Conservation (phyloP, 1,140 invertebrate species). For the Panagrolaimus sp. region DNA sequence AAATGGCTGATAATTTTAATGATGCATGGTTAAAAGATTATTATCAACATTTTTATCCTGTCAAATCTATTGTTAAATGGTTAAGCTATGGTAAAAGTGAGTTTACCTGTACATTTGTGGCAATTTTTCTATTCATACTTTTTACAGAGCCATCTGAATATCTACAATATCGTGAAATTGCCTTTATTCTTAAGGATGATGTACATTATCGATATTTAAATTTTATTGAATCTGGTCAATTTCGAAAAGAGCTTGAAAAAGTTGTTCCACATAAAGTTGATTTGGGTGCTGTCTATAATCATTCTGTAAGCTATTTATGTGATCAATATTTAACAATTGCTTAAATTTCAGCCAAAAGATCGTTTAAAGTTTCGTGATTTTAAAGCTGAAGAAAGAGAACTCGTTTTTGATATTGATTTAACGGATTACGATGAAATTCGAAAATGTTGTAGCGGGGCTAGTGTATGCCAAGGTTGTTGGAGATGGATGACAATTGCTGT, state of each 20-base stretch:
- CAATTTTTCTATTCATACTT: slow-evolving; percentile 13
- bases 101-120: background rate
- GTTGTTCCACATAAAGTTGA: slow-evolving; percentile 84
- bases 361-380: slow-evolving; percentile 63
- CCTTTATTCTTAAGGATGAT: slow-evolving; percentile 86
- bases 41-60: slow-evolving; percentile 24
- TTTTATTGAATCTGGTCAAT: slow-evolving; percentile 71
- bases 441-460: slow-evolving; percentile 74
- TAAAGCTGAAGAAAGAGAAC: slow-evolving; percentile 72
- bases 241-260: slow-evolving; percentile 71
- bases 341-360: slow-evolving; percentile 63
- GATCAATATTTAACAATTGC: slow-evolving; percentile 14
- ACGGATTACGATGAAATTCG: slow-evolving; percentile 97
- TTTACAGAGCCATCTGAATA: slow-evolving; percentile 59
- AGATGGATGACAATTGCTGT: slow-evolving; percentile 88
- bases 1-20: background rate
- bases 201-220: slow-evolving; percentile 86
- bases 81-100: slow-evolving; percentile 28
- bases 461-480: slow-evolving; percentile 90
- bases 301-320: slow-evolving; percentile 64
- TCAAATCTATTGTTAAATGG: slow-evolving; percentile 23
- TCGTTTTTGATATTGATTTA: slow-evolving; percentile 99
- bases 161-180: slow-evolving; percentile 82
- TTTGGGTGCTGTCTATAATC: slow-evolving; percentile 84
- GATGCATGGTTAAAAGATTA: slow-evolving; percentile 15